A percentile compares a stretch with the other conserved stretches of the same genome.
phyloP scores from a whole-genome alignment of 2,113 vertebrate species.

The Lepidiolamprologus cunningtoni region DNA sequence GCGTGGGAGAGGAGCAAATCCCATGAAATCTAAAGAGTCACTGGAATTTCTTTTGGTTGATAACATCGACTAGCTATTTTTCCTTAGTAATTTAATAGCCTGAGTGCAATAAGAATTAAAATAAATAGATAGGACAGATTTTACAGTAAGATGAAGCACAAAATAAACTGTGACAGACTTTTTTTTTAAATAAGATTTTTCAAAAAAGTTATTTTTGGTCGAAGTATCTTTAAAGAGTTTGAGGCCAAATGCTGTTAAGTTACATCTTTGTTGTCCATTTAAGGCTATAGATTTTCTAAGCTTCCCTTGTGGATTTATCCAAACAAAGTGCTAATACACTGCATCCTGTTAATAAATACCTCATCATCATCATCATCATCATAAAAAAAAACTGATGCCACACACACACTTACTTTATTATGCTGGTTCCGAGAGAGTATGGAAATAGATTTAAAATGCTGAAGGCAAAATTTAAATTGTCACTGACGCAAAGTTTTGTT shows the following conservation, averaged over 20 bases:
- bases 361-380: not conserved
- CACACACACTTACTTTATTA: not conserved
- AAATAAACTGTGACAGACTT: not conserved
- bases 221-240: not conserved
- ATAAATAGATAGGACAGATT: not conserved
- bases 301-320: not conserved
- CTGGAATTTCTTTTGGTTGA: not conserved
- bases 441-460: not conserved
- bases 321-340: not conserved
- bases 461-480: not conserved
- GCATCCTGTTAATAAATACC: not conserved
- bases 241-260: not conserved
- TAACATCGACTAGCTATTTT: not conserved
- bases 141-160: not conserved
- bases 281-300: not conserved
- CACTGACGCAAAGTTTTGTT: not conserved
- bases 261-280: not conserved
- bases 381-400: not conserved
- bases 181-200: not conserved
- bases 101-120: not conserved
- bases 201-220: not conserved
- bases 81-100: not conserved
- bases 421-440: accelerated
- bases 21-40: slow-evolving; percentile 37
- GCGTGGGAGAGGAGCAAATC: slow-evolving; percentile 41